phyloP scores from a whole-genome alignment of 2,797 vertebrate genomes.

The Pyrocephalus nanus region DNA sequence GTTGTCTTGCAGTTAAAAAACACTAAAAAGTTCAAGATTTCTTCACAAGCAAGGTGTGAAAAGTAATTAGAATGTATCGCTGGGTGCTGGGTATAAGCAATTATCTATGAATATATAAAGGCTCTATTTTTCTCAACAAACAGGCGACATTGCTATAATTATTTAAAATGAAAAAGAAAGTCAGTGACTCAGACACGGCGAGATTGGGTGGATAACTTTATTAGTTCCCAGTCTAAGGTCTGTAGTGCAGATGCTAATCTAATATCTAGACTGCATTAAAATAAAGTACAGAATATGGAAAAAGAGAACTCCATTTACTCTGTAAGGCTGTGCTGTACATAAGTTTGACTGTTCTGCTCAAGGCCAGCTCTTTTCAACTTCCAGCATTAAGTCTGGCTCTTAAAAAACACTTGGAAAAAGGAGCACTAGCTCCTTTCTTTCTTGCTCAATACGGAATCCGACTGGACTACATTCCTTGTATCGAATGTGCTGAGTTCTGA shows the following conservation, averaged over 20 bases:
- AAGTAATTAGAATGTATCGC: constrained; percentile 69
- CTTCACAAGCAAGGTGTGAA: constrained; percentile 54
- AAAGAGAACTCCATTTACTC: constrained; percentile 50
- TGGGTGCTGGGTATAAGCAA: constrained; percentile 16
- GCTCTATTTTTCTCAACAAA: constrained; percentile 59
- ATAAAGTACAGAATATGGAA: constrained; percentile 60
- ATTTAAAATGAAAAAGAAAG: constrained; percentile 71
- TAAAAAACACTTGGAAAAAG: constrained; percentile 22
- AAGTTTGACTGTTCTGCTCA: neutral
- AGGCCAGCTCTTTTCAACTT: neutral
- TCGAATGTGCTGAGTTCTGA: neutral
- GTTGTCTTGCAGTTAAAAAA: constrained; percentile 42
- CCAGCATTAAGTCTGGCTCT: neutral
- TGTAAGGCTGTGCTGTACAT: neutral
- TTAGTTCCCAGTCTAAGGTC: constrained; percentile 65
- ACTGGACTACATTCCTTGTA: constrained; percentile 7
- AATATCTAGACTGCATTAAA: constrained; percentile 67
- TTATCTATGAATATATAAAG: constrained; percentile 65
- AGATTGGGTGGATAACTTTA: constrained; percentile 65
- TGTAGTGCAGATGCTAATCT: constrained; percentile 70
- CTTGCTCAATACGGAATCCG: constrained; percentile 8
- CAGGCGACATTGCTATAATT: constrained; percentile 58
- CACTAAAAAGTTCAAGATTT: constrained; percentile 18
- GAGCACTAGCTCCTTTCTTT: constrained; percentile 7
- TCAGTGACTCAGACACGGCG: constrained; percentile 50